Base-by-base conservation (phyloP, 2,888 invertebrate species). In the Dynastes maya region DNA sequence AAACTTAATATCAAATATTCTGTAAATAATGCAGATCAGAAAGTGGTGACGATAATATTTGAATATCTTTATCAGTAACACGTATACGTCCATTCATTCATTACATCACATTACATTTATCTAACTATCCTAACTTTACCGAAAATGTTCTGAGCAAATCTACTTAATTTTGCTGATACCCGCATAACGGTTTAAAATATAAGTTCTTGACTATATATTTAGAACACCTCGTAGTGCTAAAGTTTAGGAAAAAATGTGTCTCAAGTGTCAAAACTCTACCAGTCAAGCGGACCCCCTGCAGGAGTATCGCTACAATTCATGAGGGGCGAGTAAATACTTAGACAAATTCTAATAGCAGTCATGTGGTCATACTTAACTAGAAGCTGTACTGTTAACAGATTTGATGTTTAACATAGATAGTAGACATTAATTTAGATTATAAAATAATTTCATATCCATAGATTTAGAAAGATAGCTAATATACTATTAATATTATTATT, bases 321-420 rank as follows among this genome's bases (percentile, higher is more conserved):
- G 86, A 88, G 87, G 88, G 89, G 89, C 88, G 89, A 89, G 89
- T 89, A 89, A 88, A 80, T 77, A 81, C 80, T 81, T 81, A 80
- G 80, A 80, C 74, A 74, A 80, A 78, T 68, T 79, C 72, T 80
- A 86, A 85, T 85, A 86, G 86, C 83, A 87, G 86, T 87, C 86
- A 86, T 87, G 86, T 87, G 87, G 85, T 86, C 82, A 83, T 80
- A 82, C 79, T 80, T 71, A 74, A 78, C 75, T 72, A 72, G 77
- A 80, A 71, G 63, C 68, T 76, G 79, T 78, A 79, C 67, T 13
- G 49, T 77, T 82, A 82, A 82, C 82, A 80, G 77, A 81, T 78
- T 82, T 80, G 81, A 80, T 82, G 82, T 82, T 80, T 81, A 82
- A 82, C 77, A 81, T 82, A 82, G 82, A 79, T 71, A 61, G 82